Base-by-base conservation (phyloP, 2,797 vertebrate genomes). In the Pagetopsis macropterus region DNA sequence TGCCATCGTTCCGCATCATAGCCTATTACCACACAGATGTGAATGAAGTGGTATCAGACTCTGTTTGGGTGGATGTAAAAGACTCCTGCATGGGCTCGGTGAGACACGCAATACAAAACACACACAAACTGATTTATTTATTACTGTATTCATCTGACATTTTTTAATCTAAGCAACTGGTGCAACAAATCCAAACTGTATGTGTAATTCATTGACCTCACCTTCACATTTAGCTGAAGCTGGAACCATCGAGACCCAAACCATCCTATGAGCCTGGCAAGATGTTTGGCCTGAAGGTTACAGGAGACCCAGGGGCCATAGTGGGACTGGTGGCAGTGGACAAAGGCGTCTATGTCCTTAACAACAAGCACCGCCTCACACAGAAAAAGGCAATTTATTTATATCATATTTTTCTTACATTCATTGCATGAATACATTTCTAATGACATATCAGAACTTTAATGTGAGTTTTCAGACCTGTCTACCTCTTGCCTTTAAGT, bases 281-380 rank as follows among this genome's bases (percentile, higher is more conserved):
- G 0, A 43, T 46, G 33, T 93, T 95, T 74, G 41, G 45, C 2
- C 79, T 97, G 33, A 94, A 75, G 68, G 69, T 97, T 1, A 94
- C 94, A 66, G 96, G 95, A 0, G 92, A 95, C 80, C 76, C 88
- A 0, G 85, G 43, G 0, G 93, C 96, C 69, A 72, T 67, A 0
- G 96, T 97, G 15, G 94, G 94, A 3, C 86, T 97, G 65, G 94
- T 97, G 65, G 96, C 94, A 0, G 96, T 97, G 78, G 96, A 97
- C 84, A 97, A 96, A 83, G 96, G 91, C 0, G 93, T 96, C 82
- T 96, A 91, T 0, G 92, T 95, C 31, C 89, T 97, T 50, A 97
- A 92, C 88, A 96, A 93, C 80, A 94, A 95, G 85, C 91, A 95
- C 84, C 94, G 87, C 15, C 67, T 97, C 66, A 96, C 94, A 0